Percentiles rank a stretch among this genome's conserved stretches.
Conservation (phyloP, 2,888 invertebrate genomes). For the Hirtodrosophila cameraria region DNA sequence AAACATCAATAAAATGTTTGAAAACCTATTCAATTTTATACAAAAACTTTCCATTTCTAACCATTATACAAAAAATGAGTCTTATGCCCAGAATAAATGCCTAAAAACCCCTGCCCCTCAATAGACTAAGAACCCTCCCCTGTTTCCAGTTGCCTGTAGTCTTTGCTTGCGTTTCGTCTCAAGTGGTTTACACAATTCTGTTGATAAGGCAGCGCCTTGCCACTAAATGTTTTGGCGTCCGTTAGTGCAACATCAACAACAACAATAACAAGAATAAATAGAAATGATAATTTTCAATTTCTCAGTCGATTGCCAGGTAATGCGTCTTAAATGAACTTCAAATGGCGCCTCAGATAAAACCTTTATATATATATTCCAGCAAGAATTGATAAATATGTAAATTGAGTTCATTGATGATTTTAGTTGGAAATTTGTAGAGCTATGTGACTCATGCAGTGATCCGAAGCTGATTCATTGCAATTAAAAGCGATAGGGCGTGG, state of each 20-base stretch:
- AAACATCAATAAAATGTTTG: not conserved
- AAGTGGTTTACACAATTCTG: slow-evolving; percentile 47
- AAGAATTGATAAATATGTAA: slow-evolving; percentile 63
- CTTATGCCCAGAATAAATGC: slow-evolving; percentile 45
- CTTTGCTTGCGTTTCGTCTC: slow-evolving; percentile 34
- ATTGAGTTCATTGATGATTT: slow-evolving; percentile 69
- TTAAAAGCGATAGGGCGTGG: slow-evolving; percentile 35
- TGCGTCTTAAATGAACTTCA: slow-evolving; percentile 67
- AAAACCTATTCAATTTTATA: not conserved
- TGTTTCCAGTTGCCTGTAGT: not conserved
- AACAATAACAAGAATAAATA: slow-evolving; percentile 8
- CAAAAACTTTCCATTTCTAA: slow-evolving; percentile 28
- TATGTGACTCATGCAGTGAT: slow-evolving; percentile 43
- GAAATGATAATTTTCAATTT: slow-evolving; percentile 29
- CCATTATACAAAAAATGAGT: slow-evolving; percentile 14
- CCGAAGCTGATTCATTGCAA: slow-evolving; percentile 54
- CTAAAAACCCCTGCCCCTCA: not conserved
- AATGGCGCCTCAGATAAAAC: slow-evolving; percentile 65
- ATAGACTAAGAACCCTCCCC: not conserved
- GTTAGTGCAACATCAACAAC: slow-evolving; percentile 56
- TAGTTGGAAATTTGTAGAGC: slow-evolving; percentile 44
- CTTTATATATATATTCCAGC: slow-evolving; percentile 14
- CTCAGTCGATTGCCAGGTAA: slow-evolving; percentile 71
- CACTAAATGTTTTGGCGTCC: slow-evolving; percentile 73
- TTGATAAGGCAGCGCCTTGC: slow-evolving; percentile 46